These are phyloP conservation scores for Radopholus similis DNA, from an alignment of 1,140 invertebrate species.

Conservation along the genomic window DNA sequence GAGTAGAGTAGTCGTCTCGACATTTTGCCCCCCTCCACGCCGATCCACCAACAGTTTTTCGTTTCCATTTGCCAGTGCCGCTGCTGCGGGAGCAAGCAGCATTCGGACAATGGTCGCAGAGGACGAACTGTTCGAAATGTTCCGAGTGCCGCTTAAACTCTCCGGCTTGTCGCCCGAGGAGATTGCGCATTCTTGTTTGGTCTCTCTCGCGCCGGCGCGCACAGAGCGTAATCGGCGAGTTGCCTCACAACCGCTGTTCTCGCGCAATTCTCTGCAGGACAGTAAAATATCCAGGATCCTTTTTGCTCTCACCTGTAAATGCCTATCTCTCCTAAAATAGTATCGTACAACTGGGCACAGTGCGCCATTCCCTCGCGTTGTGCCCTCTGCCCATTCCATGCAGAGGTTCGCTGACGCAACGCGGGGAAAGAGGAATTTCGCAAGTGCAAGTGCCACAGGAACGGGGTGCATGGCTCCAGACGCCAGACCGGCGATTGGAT, in stretches of 20 bases:
- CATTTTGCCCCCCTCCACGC: too few relatives aligned
- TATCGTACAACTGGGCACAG: constrained; percentile 37
- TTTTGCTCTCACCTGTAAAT: constrained; percentile 33
- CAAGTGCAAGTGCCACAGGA: constrained; percentile 40
- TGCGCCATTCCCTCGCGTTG: constrained; percentile 19
- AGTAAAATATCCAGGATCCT: not conserved
- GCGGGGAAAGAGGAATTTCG: constrained; percentile 25
- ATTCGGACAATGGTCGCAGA: too few relatives aligned
- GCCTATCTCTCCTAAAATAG: constrained; percentile 16
- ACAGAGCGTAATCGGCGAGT: constrained; percentile 32
- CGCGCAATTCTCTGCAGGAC: not conserved
- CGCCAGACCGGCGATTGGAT: constrained; percentile 36
- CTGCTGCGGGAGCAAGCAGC: too few relatives aligned
- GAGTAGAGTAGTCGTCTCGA: too few relatives aligned
- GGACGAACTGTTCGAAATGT: too few relatives aligned
- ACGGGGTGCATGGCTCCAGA: constrained; percentile 36
- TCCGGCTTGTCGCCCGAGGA: too few relatives aligned
- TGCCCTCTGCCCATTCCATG: constrained; percentile 30
- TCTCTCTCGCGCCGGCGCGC: too few relatives aligned
- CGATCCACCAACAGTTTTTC: too few relatives aligned
- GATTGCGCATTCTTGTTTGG: too few relatives aligned
- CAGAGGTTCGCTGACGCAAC: constrained; percentile 19
- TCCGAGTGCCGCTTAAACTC: too few relatives aligned
- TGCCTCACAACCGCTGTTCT: constrained; percentile 33
- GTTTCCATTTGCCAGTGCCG: too few relatives aligned